These are phyloP conservation scores for Catocala sponsa DNA, from an alignment of 2,888 invertebrate species.

Conservation along the genomic window DNA sequence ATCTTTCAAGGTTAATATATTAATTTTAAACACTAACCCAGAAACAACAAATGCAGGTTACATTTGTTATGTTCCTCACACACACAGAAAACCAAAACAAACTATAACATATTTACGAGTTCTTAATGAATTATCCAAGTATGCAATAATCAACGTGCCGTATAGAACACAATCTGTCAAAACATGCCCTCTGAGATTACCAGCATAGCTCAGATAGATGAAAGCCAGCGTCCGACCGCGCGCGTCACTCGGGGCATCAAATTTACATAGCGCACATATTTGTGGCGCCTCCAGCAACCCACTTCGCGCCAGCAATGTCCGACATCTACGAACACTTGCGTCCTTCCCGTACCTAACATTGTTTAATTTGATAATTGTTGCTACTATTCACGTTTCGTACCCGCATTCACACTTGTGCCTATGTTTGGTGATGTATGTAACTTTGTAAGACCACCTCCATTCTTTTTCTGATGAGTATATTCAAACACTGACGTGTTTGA, in stretches of 20 bases:
- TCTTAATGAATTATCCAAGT: slow-evolving; percentile 11
- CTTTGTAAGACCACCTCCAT: no score
- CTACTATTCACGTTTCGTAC: background rate
- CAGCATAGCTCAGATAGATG: slow-evolving; percentile 70
- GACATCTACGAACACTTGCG: slow-evolving; percentile 49
- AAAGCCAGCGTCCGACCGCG: slow-evolving; percentile 67
- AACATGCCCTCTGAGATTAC: slow-evolving; percentile 60
- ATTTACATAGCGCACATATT: slow-evolving; percentile 81
- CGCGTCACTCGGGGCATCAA: slow-evolving; percentile 77
- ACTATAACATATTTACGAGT: background rate
- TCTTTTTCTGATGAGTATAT: no score
- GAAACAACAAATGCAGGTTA: no score
- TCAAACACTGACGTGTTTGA: no score
- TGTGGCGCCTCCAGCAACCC: slow-evolving; percentile 69
- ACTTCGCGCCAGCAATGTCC: slow-evolving; percentile 59
- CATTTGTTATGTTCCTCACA: no score
- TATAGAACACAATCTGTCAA: slow-evolving; percentile 57
- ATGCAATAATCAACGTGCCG: slow-evolving; percentile 30
- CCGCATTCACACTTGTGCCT: background rate
- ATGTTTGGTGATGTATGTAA: background rate
- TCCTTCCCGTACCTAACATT: slow-evolving; percentile 34
- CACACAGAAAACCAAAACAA: no score
- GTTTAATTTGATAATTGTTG: slow-evolving; percentile 35
- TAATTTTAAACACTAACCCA: no score
- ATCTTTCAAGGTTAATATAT: no score